Evolutionary conservation across 1,140 invertebrate genomes (phyloP), one percentile per base, ranked within the genome.

Genomic region (Drosophila rufa): DNA sequence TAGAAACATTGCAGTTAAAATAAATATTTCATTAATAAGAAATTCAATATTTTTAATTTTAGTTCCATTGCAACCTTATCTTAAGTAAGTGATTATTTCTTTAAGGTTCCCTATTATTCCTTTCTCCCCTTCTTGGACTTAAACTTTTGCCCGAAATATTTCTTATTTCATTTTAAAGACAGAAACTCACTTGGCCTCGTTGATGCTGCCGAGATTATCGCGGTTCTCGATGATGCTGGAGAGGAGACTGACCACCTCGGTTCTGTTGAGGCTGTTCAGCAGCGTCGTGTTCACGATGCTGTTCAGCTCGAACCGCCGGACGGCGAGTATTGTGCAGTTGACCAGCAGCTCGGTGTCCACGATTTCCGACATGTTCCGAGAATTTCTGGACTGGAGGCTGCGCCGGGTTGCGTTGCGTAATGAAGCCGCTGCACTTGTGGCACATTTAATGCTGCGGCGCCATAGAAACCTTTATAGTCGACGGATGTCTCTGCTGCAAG

Each of bases 301-400:
- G 40, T 86, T 89, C 43, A 92, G 59, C 48, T 92, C 80, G 55
- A 92, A 92, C 40, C 92, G 91, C 12, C 82, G 82, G 15, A 92
- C 90, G 19, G 92, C 92, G 2, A 92, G 80, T 27, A 92, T 89
- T 58, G 92, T 92, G 81, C 92, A 92, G 69, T 92, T 92, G 40
- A 92, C 92, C 67, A 92, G 50, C 47, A 92, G 64, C 57, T 92
- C 92, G 9, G 90, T 92, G 76, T 92, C 92, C 53, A 92, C 90
- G 61, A 87, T 83, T 74, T 92, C 92, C 59, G 86, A 83, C 92
- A 92, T 92, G 58, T 75, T 90, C 17, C 45, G 17, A 6, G 5
- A 19, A 38, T 51, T 27, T 50, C 25, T 4, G 27, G 36, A 22
- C 33, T 15, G 25, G 12, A 5, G 22, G 33, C 14, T 43, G 42